Percentiles rank a stretch among this genome's conserved stretches.
phyloP scores from a whole-genome alignment of 2,888 invertebrate genomes.

The Drosophila monieri region DNA sequence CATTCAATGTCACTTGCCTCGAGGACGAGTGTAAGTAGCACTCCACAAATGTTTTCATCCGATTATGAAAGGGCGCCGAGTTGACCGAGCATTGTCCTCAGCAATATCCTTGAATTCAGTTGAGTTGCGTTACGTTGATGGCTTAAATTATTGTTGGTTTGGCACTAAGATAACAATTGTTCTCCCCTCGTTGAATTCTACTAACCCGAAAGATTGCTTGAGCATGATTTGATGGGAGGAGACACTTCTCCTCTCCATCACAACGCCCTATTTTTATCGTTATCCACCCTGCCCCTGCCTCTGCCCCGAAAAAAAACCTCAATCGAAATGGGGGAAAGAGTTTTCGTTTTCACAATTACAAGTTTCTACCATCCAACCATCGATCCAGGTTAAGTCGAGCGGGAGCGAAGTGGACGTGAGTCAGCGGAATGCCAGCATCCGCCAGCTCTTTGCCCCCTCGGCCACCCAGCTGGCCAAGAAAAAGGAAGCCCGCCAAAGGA shows the following conservation, averaged over 20 bases:
- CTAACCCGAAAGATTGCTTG: constrained; percentile 53
- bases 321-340: constrained; percentile 19
- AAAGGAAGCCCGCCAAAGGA: constrained; percentile 63
- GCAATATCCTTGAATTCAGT: constrained; percentile 19
- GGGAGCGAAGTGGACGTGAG: constrained; percentile 57
- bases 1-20: constrained; percentile 71
- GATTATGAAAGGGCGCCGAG: constrained; percentile 58
- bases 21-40: constrained; percentile 74
- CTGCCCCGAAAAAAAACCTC: not conserved
- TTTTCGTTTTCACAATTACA: constrained; percentile 57
- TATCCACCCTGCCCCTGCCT: no score
- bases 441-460: constrained; percentile 75
- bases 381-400: constrained; percentile 72
- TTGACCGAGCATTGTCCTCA: constrained; percentile 53
- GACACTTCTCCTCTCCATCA: not conserved
- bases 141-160: constrained; percentile 39
- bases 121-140: constrained; percentile 44
- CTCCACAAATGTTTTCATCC: constrained; percentile 60
- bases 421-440: constrained; percentile 80
- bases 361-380: constrained; percentile 41
- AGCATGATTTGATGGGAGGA: constrained; percentile 34
- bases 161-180: constrained; percentile 57
- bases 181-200: constrained; percentile 50
- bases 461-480: constrained; percentile 53
- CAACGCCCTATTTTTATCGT: not conserved